Base-by-base conservation (phyloP, 2,888 invertebrate genomes). In the Diplolepis rosae region DNA sequence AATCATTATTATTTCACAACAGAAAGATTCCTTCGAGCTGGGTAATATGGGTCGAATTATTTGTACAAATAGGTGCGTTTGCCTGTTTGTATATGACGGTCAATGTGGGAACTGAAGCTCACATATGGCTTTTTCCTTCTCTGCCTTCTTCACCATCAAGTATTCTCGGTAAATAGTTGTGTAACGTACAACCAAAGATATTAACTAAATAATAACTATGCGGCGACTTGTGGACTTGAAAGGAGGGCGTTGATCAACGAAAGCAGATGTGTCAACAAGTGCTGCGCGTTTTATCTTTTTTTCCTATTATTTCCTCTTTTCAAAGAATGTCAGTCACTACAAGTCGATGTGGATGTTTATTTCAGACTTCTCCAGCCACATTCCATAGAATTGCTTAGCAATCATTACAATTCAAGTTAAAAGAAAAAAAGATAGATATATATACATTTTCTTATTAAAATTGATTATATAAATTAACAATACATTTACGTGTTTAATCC, bases 131-230 rank as follows among this genome's bases (percentile, higher is more conserved):
- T 70, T 48, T 45, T 68, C 52, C 51, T 66, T 42, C 71, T 30
- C 27, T 65, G 45, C 24, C 72, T 74, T 71, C 75, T 79, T 73
- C 72, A 72, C 73, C 72, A 76, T 70, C 77, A 74, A 75, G 72
- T 75, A 80, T 79, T 82, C 79, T 80, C 76, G 77, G 80, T 81
- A 84, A 83, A 83, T 81, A 82, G 79, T 82, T 85, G 83, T 84
- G 84, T 84, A 85, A 86, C 82, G 83, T 79, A 77, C 79, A 82
- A 83, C 81, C 81, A 83, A 81, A 84, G 84, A 79, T 81, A 86
- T 84, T 83, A 85, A 85, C 84, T 84, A 85, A 85, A 84, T 83
- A 85, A 84, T 83, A 83, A 80, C 78, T 76, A 69, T 71, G 78
- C 76, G 79, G 74, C 76, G 81, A 79, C 82, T 81, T 78, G 76